These are phyloP conservation scores for Trichonephila clavata DNA, from an alignment of 1,140 invertebrate genomes.

Conservation along the genomic window DNA sequence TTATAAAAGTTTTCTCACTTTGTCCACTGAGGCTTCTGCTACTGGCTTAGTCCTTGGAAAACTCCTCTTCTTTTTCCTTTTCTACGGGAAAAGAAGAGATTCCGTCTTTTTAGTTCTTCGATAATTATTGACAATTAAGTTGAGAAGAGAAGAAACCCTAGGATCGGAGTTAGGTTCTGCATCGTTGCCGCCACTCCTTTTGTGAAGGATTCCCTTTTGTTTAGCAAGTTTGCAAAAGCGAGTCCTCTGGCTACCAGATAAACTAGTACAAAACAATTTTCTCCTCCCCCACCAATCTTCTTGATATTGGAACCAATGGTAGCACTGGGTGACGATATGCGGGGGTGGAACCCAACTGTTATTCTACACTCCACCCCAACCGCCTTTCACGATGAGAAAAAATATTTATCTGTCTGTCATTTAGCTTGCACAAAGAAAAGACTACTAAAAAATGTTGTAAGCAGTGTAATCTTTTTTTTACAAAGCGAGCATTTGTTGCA, in stretches of 20 bases:
- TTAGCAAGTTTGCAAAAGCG: slow-evolving; percentile 66
- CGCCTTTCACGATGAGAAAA: slow-evolving; percentile 19
- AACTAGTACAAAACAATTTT: slow-evolving; percentile 56
- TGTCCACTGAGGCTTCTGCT: slow-evolving; percentile 74
- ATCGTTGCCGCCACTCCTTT: slow-evolving; percentile 61
- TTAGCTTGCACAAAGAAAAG: slow-evolving; percentile 32
- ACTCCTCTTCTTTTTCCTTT: slow-evolving; percentile 61
- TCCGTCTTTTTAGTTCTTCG: slow-evolving; percentile 74
- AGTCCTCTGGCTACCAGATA: slow-evolving; percentile 69
- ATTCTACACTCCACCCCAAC: slow-evolving; percentile 51
- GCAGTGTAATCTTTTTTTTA: slow-evolving; percentile 35
- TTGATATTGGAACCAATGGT: slow-evolving; percentile 57
- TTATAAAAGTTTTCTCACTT: slow-evolving; percentile 77
- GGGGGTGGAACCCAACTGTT: slow-evolving; percentile 28
- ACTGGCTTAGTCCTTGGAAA: slow-evolving; percentile 73
- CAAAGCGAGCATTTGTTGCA: slow-evolving; percentile 41
- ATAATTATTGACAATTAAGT: slow-evolving; percentile 77
- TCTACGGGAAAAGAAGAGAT: slow-evolving; percentile 62
- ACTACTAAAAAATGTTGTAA: slow-evolving; percentile 18
- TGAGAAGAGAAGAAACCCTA: slow-evolving; percentile 63
- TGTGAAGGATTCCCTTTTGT: slow-evolving; percentile 61
- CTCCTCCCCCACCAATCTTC: slow-evolving; percentile 5
- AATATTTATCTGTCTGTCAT: slow-evolving; percentile 61
- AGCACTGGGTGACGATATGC: neutral
- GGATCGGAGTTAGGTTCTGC: slow-evolving; percentile 62